Percentiles rank a stretch among this genome's conserved stretches.
Conservation (phyloP, 1,140 invertebrate genomes). For the Megalopta genalis region DNA sequence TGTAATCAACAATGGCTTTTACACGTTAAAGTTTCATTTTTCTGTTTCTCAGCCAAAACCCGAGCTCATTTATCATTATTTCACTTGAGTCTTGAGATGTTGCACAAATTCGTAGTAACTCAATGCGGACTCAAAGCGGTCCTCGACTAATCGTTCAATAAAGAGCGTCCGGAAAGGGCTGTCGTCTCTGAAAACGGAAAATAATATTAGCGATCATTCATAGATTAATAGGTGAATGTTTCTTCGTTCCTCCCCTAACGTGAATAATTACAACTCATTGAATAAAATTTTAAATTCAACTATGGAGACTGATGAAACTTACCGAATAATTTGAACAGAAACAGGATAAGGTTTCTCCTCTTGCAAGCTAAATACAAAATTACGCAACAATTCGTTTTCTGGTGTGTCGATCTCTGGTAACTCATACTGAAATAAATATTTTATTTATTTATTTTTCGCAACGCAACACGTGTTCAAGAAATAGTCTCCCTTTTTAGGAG, state of each 20-base stretch:
- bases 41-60: neutral
- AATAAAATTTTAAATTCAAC: too few relatives aligned
- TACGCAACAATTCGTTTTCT: constrained; percentile 88
- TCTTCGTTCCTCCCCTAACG: too few relatives aligned
- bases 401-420: constrained; percentile 89
- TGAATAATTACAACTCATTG: too few relatives aligned
- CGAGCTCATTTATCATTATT: constrained; percentile 79
- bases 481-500: too few relatives aligned
- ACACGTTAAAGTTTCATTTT: constrained; percentile 7
- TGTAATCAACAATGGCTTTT: constrained; percentile 32
- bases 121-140: constrained; percentile 94
- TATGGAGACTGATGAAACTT: constrained; percentile 52
- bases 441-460: neutral
- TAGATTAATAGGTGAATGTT: too few relatives aligned
- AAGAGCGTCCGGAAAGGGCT: constrained; percentile 90
- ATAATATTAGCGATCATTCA: too few relatives aligned
- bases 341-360: constrained; percentile 90
- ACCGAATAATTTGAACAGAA: constrained; percentile 92
- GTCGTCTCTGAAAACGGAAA: constrained; percentile 87
- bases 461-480: too few relatives aligned
- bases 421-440: constrained; percentile 81
- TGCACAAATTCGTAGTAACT: constrained; percentile 99
- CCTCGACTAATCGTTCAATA: constrained; percentile 94
- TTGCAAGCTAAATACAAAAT: constrained; percentile 92
- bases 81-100: constrained; percentile 95